Evolutionary conservation across 2,113 vertebrate genomes (phyloP).

Genomic region (Fukomys damarensis): DNA sequence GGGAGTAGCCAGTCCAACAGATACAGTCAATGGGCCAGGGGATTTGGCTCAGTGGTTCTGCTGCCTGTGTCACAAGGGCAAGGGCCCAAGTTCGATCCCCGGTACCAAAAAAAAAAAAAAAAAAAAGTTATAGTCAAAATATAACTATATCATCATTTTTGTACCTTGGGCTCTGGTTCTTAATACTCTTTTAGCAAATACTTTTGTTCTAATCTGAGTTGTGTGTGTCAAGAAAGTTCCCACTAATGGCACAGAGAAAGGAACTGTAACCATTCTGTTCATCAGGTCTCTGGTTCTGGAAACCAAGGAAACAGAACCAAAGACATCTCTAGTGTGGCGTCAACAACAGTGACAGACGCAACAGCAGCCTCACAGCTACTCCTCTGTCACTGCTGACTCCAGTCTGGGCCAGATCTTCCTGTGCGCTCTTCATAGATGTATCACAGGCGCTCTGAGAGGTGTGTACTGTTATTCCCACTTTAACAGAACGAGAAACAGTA

Average conservation of each 20-base stretch:
- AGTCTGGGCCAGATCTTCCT: background rate
- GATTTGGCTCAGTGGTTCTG: too few relatives aligned
- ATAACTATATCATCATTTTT: background rate
- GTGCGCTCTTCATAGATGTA: rapidly evolving
- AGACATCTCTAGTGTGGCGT: background rate
- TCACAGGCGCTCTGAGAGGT: background rate
- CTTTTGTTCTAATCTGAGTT: background rate
- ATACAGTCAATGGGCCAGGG: background rate
- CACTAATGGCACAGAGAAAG: background rate
- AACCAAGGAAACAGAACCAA: background rate
- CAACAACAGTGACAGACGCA: rapidly evolving
- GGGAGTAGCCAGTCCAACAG: background rate
- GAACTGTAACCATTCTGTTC: background rate
- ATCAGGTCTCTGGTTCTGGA: background rate
- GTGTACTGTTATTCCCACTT: background rate
- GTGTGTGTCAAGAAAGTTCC: background rate
- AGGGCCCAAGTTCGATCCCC: too few relatives aligned
- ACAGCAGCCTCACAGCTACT: background rate
- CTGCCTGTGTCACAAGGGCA: too few relatives aligned
- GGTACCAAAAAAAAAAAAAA: too few relatives aligned
- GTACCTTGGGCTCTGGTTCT: background rate
- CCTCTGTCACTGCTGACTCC: background rate
- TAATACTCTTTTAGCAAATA: background rate
- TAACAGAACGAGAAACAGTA: background rate
- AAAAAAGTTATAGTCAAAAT: background rate